Percentiles rank a stretch among this genome's conserved stretches.
Conservation (phyloP, 1,140 invertebrate species). For the Muscidifurax raptorellus region DNA sequence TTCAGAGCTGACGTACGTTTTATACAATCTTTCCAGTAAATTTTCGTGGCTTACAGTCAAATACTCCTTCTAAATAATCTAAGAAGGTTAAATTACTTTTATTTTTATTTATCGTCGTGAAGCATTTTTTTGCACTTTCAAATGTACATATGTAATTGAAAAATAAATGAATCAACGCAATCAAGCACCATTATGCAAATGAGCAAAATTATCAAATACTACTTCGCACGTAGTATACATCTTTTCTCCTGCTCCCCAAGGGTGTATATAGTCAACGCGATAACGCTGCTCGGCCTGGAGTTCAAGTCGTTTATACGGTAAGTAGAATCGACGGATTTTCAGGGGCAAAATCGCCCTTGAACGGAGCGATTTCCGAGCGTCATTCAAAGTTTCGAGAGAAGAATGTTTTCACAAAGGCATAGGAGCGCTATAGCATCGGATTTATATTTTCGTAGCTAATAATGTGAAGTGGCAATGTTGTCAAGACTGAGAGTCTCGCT, state of each 20-base stretch:
- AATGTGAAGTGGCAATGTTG: not conserved
- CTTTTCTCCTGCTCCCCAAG: not conserved
- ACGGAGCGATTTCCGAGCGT: not conserved
- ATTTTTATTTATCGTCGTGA: no score
- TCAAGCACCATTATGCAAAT: not conserved
- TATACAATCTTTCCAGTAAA: no score
- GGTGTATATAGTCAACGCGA: not conserved
- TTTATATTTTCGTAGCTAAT: not conserved
- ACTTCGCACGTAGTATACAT: not conserved
- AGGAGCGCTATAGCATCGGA: not conserved
- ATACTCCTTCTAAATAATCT: no score
- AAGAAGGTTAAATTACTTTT: no score
- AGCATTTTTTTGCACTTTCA: no score
- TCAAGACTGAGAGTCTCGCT: not conserved
- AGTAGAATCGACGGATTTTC: slow-evolving; percentile 19
- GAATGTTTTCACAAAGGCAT: not conserved
- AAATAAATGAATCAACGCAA: no score
- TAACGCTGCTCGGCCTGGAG: not conserved
- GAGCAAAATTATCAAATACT: not conserved
- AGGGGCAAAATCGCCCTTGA: not conserved
- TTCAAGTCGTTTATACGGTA: slow-evolving; percentile 15
- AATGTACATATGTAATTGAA: no score
- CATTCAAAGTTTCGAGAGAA: slow-evolving; percentile 10
- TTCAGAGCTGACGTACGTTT: no score
- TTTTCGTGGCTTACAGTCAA: no score